Evolutionary conservation across 1,140 invertebrate genomes (phyloP).

Genomic region (Triops cancriformis): DNA sequence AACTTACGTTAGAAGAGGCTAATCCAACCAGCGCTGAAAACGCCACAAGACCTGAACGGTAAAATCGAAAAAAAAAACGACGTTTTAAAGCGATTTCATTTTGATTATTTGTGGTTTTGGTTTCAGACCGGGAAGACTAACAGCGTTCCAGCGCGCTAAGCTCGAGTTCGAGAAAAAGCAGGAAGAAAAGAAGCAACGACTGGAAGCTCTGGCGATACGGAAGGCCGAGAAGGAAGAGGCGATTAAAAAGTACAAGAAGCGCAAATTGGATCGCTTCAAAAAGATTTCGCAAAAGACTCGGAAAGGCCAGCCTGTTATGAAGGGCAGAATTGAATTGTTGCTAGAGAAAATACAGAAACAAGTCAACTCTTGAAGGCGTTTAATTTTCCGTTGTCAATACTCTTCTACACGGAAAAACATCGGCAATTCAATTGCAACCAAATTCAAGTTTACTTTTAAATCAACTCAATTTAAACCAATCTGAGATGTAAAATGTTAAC

Average conservation of each 20-base stretch:
- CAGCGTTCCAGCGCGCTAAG: constrained; percentile 42
- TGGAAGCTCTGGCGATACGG: constrained; percentile 42
- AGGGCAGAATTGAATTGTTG: constrained; percentile 57
- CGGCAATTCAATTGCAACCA: too few species aligned
- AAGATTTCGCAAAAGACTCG: constrained; percentile 59
- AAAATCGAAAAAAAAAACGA: too few species aligned
- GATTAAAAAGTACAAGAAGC: constrained; percentile 53
- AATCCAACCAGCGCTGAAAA: neutral
- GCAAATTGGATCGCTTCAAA: constrained; percentile 54
- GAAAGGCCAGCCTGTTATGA: constrained; percentile 70
- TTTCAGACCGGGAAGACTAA: constrained; percentile 16
- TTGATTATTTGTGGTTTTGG: constrained; percentile 36
- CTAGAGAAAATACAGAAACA: constrained; percentile 52
- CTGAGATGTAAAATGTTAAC: too few species aligned
- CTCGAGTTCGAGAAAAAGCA: constrained; percentile 46
- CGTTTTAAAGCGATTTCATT: constrained; percentile 34
- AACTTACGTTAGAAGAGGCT: constrained; percentile 29
- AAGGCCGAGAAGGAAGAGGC: constrained; percentile 52
- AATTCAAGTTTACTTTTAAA: too few species aligned
- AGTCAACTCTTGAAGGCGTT: neutral
- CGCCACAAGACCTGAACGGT: neutral
- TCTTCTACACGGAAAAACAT: too few species aligned
- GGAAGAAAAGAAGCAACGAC: constrained; percentile 48
- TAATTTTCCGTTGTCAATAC: neutral
- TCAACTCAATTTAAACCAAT: too few species aligned